Evolutionary conservation across 2,797 vertebrate species (phyloP).

Genomic region (Podargus strigoides): DNA sequence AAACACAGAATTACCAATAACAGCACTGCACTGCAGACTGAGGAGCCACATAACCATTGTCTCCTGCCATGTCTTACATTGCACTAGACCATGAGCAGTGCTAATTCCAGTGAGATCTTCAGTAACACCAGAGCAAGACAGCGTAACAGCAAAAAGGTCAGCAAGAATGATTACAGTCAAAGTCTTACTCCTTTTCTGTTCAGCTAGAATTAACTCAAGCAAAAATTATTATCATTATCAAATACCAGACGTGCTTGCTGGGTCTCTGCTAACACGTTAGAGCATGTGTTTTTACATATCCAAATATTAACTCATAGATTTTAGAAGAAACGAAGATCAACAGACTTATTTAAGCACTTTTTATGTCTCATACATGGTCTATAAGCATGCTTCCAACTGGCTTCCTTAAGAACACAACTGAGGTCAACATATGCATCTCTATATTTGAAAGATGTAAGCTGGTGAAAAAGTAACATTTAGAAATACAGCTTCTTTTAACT

Average conservation of each 20-base stretch:
- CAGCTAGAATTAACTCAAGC: background rate
- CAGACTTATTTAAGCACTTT: background rate
- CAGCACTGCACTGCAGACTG: accelerated
- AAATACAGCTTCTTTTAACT: background rate
- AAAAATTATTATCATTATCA: background rate
- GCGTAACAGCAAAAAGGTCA: background rate
- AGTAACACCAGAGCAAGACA: background rate
- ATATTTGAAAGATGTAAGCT: background rate
- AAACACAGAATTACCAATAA: background rate
- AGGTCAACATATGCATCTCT: background rate
- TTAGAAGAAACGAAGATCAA: background rate
- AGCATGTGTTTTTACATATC: background rate
- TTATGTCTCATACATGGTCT: background rate
- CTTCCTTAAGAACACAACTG: background rate
- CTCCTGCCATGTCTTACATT: background rate
- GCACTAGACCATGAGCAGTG: background rate
- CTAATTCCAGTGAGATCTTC: background rate
- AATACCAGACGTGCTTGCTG: background rate
- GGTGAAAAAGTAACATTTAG: background rate
- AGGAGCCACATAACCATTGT: background rate
- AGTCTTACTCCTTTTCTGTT: background rate
- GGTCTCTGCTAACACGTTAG: background rate
- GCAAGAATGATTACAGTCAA: background rate
- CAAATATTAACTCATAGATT: background rate
- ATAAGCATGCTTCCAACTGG: background rate